Conservation (phyloP, 2,113 vertebrate genomes). For the Jacana jacana region DNA sequence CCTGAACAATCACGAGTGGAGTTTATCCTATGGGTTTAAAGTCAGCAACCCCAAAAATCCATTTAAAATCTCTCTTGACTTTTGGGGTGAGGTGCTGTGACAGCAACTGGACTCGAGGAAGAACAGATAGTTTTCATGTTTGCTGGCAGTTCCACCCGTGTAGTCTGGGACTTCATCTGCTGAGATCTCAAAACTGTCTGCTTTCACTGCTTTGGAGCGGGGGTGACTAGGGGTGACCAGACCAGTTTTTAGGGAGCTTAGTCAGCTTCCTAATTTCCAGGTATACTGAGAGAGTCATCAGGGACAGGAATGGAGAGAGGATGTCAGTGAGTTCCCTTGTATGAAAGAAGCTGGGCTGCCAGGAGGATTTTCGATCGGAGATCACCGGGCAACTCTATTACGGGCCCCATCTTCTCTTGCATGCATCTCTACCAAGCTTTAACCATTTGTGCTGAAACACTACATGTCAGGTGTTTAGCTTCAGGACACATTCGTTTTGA, state of each 20-base stretch:
- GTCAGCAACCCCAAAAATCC: neutral
- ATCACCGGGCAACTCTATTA: neutral
- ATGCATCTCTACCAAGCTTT: neutral
- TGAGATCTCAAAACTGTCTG: neutral
- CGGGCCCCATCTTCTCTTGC: neutral
- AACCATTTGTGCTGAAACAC: neutral
- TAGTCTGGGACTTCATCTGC: neutral
- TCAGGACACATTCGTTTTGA: neutral
- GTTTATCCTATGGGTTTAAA: neutral
- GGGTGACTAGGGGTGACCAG: neutral
- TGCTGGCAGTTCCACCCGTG: neutral
- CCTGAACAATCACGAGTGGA: neutral
- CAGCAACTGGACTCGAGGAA: neutral
- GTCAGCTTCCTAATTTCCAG: conserved; percentile 13
- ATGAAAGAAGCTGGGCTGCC: neutral
- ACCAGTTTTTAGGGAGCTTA: neutral
- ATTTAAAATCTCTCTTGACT: neutral
- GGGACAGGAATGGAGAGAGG: neutral
- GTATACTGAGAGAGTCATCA: neutral
- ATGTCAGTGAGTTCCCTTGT: neutral
- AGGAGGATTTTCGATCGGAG: neutral
- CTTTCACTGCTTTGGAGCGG: neutral
- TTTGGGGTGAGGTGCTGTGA: neutral
- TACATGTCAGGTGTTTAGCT: conserved; percentile 11
- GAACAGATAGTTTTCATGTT: neutral